These are phyloP conservation scores for Butorides virescens DNA, from an alignment of 2,113 vertebrate genomes.

Conservation along the genomic window DNA sequence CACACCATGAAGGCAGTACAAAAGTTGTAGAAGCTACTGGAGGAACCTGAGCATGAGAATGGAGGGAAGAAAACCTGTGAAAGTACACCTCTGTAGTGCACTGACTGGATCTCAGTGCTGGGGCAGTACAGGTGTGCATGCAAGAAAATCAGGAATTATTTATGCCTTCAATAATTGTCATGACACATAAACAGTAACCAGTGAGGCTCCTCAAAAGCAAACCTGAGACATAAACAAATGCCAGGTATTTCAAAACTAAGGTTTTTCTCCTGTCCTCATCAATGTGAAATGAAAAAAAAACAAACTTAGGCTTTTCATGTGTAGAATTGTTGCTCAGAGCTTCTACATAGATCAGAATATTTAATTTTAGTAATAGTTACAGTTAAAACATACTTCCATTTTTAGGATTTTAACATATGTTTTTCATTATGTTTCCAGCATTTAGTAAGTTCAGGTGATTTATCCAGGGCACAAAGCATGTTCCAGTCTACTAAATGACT, in stretches of 20 bases:
- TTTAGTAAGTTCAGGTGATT: not conserved
- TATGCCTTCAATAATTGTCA: not conserved
- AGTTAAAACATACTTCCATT: not conserved
- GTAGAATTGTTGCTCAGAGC: not conserved
- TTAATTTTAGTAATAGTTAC: not conserved
- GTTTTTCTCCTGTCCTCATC: not conserved
- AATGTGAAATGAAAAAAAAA: not conserved
- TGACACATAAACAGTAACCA: not conserved
- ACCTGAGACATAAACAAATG: not conserved
- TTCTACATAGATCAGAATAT: not conserved
- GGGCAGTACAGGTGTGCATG: not conserved
- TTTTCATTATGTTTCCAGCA: not conserved
- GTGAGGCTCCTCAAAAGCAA: not conserved
- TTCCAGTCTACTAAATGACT: constrained; percentile 27
- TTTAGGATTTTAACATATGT: not conserved
- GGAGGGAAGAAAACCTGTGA: not conserved
- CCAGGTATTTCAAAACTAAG: not conserved
- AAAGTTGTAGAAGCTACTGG: not conserved
- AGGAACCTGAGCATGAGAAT: fast-evolving
- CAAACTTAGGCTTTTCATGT: not conserved
- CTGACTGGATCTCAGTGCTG: not conserved
- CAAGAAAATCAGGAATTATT: not conserved
- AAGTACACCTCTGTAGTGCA: not conserved
- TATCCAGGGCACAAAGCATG: not conserved
- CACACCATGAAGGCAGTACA: not conserved